These are phyloP conservation scores for Pollenia labialis DNA, from an alignment of 2,888 invertebrate genomes.

Conservation along the genomic window DNA sequence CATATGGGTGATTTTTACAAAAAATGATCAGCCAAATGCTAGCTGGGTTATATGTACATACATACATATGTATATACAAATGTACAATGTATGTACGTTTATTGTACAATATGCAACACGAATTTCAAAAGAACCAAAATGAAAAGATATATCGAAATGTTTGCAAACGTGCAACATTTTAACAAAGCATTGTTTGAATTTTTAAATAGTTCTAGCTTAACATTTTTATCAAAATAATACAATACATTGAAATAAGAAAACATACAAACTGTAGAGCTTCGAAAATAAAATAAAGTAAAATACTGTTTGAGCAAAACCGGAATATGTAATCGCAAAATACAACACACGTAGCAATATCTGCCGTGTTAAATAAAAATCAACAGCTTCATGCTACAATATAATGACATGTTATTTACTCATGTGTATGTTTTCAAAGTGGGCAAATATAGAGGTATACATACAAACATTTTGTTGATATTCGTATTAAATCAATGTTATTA, in stretches of 20 bases:
- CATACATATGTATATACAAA: too few relatives aligned
- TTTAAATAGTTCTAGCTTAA: slow-evolving; percentile 32
- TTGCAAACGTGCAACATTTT: slow-evolving; percentile 60
- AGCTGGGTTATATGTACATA: too few relatives aligned
- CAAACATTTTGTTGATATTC: too few relatives aligned
- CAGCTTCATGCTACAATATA: slow-evolving; percentile 6
- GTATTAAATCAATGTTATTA: too few relatives aligned
- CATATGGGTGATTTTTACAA: too few relatives aligned
- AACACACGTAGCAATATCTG: slow-evolving; percentile 5
- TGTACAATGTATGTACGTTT: neutral
- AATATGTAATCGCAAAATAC: too few relatives aligned
- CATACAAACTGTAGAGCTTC: neutral
- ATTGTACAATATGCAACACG: neutral
- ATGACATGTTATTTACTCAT: slow-evolving; percentile 13
- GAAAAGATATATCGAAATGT: slow-evolving; percentile 34
- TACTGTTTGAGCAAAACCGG: too few relatives aligned
- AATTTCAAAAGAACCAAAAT: neutral
- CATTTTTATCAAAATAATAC: neutral
- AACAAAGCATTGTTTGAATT: slow-evolving; percentile 50
- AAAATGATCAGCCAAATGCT: too few relatives aligned
- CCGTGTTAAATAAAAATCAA: slow-evolving; percentile 24
- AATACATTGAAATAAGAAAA: neutral
- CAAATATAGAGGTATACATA: too few relatives aligned
- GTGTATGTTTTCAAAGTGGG: neutral
- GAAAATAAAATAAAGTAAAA: too few relatives aligned